Evolutionary conservation across 2,888 invertebrate genomes (phyloP).

Genomic region (Lottia gigantea): DNA sequence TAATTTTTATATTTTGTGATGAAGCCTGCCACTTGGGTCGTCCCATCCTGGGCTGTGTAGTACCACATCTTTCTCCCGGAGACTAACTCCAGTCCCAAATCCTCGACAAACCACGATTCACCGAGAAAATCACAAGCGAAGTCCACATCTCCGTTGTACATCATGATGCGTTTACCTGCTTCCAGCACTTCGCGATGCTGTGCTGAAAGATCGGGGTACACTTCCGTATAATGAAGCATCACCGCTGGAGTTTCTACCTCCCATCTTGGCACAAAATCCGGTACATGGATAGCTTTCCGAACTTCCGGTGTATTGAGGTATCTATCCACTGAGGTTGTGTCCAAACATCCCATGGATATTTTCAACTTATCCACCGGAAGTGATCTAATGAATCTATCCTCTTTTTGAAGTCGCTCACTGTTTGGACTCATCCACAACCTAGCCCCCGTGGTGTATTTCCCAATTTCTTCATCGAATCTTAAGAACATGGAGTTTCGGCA

Average conservation of each 20-base stretch:
- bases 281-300: conserved; percentile 63
- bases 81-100: conserved; percentile 48
- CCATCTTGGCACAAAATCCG: conserved; percentile 51
- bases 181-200: conserved; percentile 53
- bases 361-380: conserved; percentile 28
- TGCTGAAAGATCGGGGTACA: conserved; percentile 47
- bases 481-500: not conserved
- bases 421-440: not conserved
- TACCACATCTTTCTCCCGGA: conserved; percentile 47
- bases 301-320: conserved; percentile 74
- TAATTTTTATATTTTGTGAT: conserved; percentile 53
- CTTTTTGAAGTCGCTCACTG: not conserved
- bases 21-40: conserved; percentile 61
- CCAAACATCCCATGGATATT: conserved; percentile 58
- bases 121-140: conserved; percentile 71
- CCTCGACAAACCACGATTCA: conserved; percentile 70
- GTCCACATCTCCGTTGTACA: conserved; percentile 71
- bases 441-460: not conserved
- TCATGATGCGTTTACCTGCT: conserved; percentile 54
- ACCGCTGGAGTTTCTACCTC: conserved; percentile 45
- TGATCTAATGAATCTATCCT: conserved; percentile 5
- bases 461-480: not conserved
- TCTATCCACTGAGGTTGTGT: conserved; percentile 35
- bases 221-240: conserved; percentile 7
- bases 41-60: conserved; percentile 38